phyloP scores from a whole-genome alignment of 2,888 invertebrate species.

The Cataglyphis cursor region DNA sequence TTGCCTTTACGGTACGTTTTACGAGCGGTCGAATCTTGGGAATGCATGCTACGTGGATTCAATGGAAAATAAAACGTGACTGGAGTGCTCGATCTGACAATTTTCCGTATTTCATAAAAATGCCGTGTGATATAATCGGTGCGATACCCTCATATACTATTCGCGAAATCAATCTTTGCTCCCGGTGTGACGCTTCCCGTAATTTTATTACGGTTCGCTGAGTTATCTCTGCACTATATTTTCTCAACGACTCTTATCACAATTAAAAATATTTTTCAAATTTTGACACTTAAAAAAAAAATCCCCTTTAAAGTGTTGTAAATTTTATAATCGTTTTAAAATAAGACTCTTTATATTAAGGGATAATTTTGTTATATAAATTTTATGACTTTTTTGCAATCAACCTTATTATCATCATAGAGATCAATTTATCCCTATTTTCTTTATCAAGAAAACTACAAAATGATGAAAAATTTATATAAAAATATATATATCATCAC shows the following conservation, averaged over 20 bases:
- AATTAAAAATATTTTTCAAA: not conserved
- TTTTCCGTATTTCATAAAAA: constrained; percentile 58
- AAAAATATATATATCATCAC: not conserved
- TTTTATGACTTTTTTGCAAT: not conserved
- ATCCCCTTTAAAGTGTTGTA: not conserved
- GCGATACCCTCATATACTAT: constrained; percentile 7
- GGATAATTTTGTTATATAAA: not conserved
- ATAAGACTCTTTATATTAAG: not conserved
- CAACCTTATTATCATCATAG: not conserved
- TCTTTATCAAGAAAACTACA: not conserved
- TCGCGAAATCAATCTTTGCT: not conserved
- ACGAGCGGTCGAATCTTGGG: constrained; percentile 66
- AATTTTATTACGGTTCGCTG: constrained; percentile 14
- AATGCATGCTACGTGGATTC: constrained; percentile 61
- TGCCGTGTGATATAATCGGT: constrained; percentile 54
- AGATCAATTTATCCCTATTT: not conserved
- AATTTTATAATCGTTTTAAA: not conserved
- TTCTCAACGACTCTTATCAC: constrained; percentile 16
- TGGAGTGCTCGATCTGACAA: constrained; percentile 49
- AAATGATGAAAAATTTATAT: not conserved
- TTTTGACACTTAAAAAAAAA: not conserved
- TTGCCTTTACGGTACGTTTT: constrained; percentile 62
- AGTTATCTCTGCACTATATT: not conserved
- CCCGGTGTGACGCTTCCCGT: not conserved
- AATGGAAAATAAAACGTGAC: constrained; percentile 73